Base-by-base conservation (phyloP, 2,888 invertebrate species). In the Caenorhabditis sp. region DNA sequence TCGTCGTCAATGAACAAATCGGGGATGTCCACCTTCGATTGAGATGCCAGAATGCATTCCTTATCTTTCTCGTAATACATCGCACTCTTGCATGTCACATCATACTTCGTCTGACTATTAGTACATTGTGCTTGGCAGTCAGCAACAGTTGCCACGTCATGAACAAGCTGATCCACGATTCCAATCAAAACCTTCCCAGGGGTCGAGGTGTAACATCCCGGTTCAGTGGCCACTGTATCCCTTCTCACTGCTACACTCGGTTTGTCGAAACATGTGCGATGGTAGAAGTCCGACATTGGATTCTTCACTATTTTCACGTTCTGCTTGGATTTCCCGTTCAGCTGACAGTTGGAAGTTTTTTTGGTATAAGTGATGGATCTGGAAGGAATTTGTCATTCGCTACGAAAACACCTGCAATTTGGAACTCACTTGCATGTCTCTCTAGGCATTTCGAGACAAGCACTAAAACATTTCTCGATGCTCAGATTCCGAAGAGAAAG, bases 1-100 rank as follows among this genome's bases (percentile, higher is more conserved):
- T 86, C 86, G 70, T 89, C 89, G 59, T 89, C 89, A 44, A 87
- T 88, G 64, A 80, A 89, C 22, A 89, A 72, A 41, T 87, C 89
- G 4, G 88, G 87, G 44, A 86, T 86, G 44, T 89, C 88, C 0
- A 70, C 68, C 24, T 85, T 83, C 44, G 83, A 85, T 68, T 89
- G 89, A 7, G 89, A 87, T 0, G 89, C 89, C 47, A 89, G 51
- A 61, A 89, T 89, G 72, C 89, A 89, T 68, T 89, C 89, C 84
- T 87, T 86, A n/a, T 89, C 89, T 56, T 89, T 89, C 35, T 81
- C 81, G 59, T 89, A 89, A 61, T 84, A 89, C 84, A 87, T 87
- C 16, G 89, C 89, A 76, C 88, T 87, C 61, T 88, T 88, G 80
- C 89, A 89, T 4, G 70, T 63, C 24, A 86, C 59, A 28, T 86